Base-by-base conservation (phyloP, 2,888 invertebrate genomes). In the Nyleta sp. region DNA sequence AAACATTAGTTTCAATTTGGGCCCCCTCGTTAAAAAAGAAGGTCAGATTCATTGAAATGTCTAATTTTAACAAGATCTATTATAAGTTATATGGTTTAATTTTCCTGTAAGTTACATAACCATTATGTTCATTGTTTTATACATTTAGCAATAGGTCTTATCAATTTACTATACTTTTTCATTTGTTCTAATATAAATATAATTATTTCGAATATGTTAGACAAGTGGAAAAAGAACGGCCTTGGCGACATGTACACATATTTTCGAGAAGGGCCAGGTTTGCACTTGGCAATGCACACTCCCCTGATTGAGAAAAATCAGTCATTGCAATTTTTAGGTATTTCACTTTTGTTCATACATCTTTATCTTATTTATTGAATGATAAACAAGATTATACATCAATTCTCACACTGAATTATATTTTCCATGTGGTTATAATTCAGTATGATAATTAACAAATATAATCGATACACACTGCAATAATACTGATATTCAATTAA, bases 1-100 rank as follows among this genome's bases (percentile, higher is more conserved):
- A 90, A 92, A 92, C 79, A 92, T 96, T 55, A 93, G 94, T 22
- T 92, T 92, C 85, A 91, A 92, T 78, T 89, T 95, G 20, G 85
- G 83, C 90, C 92, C 87, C 81, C 86, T 87, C 33, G 84, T 93
- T 73, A 86, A 87, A 5, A 91, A 89, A 48, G 89, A 91, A 82
- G 86, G 89, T 88, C 85, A 62, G 13, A 35, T 48, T 35, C 15
- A 11, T 13, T 11, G 11, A 35, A 13, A 13, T 38, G 11, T 11
- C n/a, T 2, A 6, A 11, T 38, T n/a, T 38, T 6, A 28, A 42
- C 17, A 42, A n/a, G n/a, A n/a, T n/a, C n/a, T 20, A n/a, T 28
- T 28, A 20, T 2, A 13, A 10, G 3, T 33, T 52, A 28, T 24
- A 2, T 44, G 20, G 13, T 59, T 11, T 20, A 53, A 57, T 64